Evolutionary conservation across 2,113 vertebrate genomes (phyloP), one percentile per base, ranked within the genome.

Genomic region (Mola mola): DNA sequence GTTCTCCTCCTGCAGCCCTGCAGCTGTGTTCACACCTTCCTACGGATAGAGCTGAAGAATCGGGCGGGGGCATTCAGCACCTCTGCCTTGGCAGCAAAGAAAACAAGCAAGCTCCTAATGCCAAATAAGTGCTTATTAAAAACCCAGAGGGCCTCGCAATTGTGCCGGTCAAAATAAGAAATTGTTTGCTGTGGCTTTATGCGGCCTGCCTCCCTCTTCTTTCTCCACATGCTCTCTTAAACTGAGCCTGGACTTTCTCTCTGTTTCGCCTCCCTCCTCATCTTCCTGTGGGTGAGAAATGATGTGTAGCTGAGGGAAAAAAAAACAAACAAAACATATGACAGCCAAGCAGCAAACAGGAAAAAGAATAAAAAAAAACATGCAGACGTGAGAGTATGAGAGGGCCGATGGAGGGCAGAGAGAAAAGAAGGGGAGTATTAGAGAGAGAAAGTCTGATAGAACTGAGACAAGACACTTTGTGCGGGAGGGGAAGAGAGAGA

Each of bases 101-200:
- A 88, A 89, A 89, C 81, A 88, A 84, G 73, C 75, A 70, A 75
- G 79, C 69, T 82, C 70, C 71, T 83, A 60, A 82, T 79, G 83
- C 65, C 60, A 73, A 68, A 87, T 53, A 89, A 82, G 77, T 82
- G 82, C 88, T 90, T 90, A 84, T 88, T 89, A 90, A 91, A 29
- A 83, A 86, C 89, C 81, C 71, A 91, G 75, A 79, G 82, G 78
- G 74, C 64, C 66, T 74, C 60, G 70, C 69, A 82, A 79, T 88
- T 82, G 69, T 16, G 17, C 60, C 22, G 63, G 90, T 79, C 82
- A 88, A 90, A 91, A 91, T 87, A 90, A 83, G 80, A 82, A 83
- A 79, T 73, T 82, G 78, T 87, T 88, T 84, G 83, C 85, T 87
- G 75, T 84, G 89, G 71, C 76, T 84, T 79, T 77, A 59, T 85